These are phyloP conservation scores for Bambusicola thoracicus DNA, from an alignment of 2,113 vertebrate genomes.

Conservation along the genomic window DNA sequence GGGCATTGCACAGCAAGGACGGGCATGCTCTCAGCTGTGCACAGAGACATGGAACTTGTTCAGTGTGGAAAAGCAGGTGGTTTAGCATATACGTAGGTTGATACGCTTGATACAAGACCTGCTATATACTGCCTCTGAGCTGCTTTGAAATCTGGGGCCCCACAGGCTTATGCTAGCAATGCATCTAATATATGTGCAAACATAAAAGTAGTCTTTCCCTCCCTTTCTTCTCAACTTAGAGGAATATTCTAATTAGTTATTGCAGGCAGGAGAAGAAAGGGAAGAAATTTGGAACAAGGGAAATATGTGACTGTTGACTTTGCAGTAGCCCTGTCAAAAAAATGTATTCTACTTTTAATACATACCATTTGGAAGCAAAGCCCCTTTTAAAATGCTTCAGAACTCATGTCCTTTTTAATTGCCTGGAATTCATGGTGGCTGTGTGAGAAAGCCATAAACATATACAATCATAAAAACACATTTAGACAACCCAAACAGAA, in stretches of 20 bases:
- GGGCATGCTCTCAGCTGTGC: rapidly evolving
- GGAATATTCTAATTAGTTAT: constrained; percentile 30
- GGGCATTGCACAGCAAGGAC: neutral
- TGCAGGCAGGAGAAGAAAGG: neutral
- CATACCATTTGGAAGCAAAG: constrained; percentile 63
- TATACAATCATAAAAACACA: constrained; percentile 81
- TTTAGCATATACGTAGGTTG: neutral
- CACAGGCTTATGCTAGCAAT: neutral
- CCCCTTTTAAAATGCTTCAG: constrained; percentile 70
- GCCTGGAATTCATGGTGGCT: constrained; percentile 79
- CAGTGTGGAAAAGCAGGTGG: neutral
- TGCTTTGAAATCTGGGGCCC: neutral
- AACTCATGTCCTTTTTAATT: constrained; percentile 79
- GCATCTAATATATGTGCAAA: neutral
- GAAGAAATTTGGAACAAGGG: constrained; percentile 22
- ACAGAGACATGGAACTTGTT: neutral
- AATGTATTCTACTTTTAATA: constrained; percentile 56
- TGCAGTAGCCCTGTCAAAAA: constrained; percentile 19
- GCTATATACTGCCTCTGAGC: neutral
- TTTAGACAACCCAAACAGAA: constrained; percentile 81
- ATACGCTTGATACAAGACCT: neutral
- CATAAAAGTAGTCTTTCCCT: constrained; percentile 4
- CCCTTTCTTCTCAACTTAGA: constrained; percentile 2
- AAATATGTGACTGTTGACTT: constrained; percentile 28
- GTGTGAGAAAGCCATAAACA: constrained; percentile 78